Base-by-base conservation (phyloP, 2,797 vertebrate genomes). In the Hypotaenidia okinawae region DNA sequence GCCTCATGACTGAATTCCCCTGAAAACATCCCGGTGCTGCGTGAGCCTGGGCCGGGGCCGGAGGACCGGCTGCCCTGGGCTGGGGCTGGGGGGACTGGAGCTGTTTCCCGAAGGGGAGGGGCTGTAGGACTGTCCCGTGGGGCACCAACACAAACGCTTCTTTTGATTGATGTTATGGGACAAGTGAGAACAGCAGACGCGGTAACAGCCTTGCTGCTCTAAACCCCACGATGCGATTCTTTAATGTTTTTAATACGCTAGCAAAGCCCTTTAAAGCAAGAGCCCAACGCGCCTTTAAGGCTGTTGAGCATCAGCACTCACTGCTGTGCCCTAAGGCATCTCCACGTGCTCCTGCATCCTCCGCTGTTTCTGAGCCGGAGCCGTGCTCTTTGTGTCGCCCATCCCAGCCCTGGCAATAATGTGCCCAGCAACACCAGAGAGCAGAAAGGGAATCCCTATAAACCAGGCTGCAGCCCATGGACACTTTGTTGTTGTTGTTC, bases 161-260 rank as follows among this genome's bases (percentile, higher is more conserved):
- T 52, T 62, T 25, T 33, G n/a, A 74, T 33, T 35, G 78, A 59
- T 83, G 16, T 28, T 43, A 4, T 7, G 85, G 61, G 58, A 58
- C 37, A 5, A n/a, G 74, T 41, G 18, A 27, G 83, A 54, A 91
- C 85, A 90, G 84, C 2, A 58, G 76, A 11, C 4, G 21, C n/a
- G 1, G 5, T 10, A n/a, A 80, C 23, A 35, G 41, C 21, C 58
- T 17, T 4, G 6, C 16, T 8, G 3, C 25, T 24, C 80, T 5
- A 5, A 18, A 72, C 59, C 15, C 2, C 51, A 16, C 45, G 11
- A 2, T 6, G 7, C 47, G 6, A 0, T 30, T 41, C 16, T 39
- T n/a, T 16, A 35, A 0, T 35, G 6, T 10, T 37, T 13, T 13
- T 45, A 32, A 2, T 13, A 9, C 27, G 47, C 14, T 45, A 4